Base-by-base conservation (phyloP, 2,113 vertebrate species). In the Callaeas wilsoni region DNA sequence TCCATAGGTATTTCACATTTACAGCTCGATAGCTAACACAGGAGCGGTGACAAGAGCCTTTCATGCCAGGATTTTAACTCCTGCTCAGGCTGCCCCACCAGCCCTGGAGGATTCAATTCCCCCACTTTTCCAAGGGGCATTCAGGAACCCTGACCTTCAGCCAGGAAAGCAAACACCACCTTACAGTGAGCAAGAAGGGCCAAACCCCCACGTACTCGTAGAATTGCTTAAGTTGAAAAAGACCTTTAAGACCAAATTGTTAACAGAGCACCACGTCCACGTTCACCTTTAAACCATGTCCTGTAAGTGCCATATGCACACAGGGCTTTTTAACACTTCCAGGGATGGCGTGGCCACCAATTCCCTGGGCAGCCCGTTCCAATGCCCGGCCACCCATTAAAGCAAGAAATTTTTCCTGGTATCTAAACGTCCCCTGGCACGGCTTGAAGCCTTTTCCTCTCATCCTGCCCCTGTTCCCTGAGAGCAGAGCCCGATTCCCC, bases 131-230 rank as follows among this genome's bases (percentile, higher is more conserved):
- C 32, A 13, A 13, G 33, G 26, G 33, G 5, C 16, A 4, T 29
- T 55, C 47, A 17, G 33, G 10, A 49, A 5, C 4, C 26, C 16
- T 2, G 4, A 32, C 39, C 22, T 25, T 4, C 64, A 47, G 25
- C 42, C 67, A 23, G 5, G 37, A 44, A 19, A 62, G 12, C 13
- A 53, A 60, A 8, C 50, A 15, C 16, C 3, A 13, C 2, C 15
- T n/a, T n/a, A n/a, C n/a, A n/a, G n/a, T n/a, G n/a, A n/a, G n/a
- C 8, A 35, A 10, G 3, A 21, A 27, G 14, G 8, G 32, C 7
- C 5, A 44, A 29, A 52, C 7, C 4, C 6, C 7, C 13, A 4
- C 4, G 0, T 2, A 16, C 6, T 10, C 19, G 39, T 0, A 10
- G 7, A 37, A 67, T 2, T 9, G 4, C 14, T 30, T 7, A 7